A percentile compares a stretch with the other conserved stretches of the same genome.
Evolutionary conservation across 1,140 invertebrate species (phyloP).

Genomic region (Eupristina koningsbergeri): DNA sequence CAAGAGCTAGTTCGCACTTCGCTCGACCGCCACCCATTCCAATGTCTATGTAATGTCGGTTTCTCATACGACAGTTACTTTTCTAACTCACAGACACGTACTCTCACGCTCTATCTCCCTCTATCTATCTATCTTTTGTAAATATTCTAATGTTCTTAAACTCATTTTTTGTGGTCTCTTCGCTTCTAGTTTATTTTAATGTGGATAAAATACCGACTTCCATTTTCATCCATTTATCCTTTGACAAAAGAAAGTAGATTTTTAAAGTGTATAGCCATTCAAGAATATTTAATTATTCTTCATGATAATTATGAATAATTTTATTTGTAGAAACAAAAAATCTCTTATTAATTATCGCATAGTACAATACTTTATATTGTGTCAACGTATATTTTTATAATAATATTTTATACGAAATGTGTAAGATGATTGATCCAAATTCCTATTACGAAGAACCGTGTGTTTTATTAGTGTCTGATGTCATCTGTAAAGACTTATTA

Average conservation of each 20-base stretch:
- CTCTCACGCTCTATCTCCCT: neutral
- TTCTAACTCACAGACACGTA: neutral
- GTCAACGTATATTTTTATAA: no score
- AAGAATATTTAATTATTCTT: neutral
- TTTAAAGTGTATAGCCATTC: slow-evolving; percentile 21
- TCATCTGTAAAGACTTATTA: no score
- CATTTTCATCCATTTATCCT: neutral
- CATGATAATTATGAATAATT: no score
- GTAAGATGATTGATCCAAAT: no score
- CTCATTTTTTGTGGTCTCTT: neutral
- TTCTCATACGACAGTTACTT: neutral
- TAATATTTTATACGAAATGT: no score
- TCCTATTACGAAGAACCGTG: no score
- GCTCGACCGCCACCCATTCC: neutral
- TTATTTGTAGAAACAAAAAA: no score
- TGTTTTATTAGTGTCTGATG: no score
- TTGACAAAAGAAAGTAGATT: neutral
- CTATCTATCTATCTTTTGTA: neutral
- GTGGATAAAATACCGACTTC: neutral
- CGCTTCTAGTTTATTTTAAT: slow-evolving; percentile 12
- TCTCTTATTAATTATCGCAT: no score
- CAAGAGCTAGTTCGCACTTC: slow-evolving; percentile 38
- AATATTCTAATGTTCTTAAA: neutral
- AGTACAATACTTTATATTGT: no score
- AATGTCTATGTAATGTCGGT: neutral